Evolutionary conservation across 2,888 invertebrate genomes (phyloP).

Genomic region (Cacoxenus indagator): DNA sequence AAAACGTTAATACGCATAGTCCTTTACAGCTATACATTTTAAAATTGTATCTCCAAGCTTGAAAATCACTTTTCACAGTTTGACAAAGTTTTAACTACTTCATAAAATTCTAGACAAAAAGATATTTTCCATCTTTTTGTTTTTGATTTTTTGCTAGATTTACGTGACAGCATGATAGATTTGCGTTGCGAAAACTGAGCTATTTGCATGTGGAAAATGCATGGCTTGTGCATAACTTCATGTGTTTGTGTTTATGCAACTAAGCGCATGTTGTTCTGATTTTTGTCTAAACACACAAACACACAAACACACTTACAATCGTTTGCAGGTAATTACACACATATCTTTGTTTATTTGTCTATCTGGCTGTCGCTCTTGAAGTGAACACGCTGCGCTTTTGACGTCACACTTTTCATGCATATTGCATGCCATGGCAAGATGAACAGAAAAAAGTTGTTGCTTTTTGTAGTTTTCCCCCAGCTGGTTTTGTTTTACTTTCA

Average conservation of each 20-base stretch:
- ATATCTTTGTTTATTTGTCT: background rate
- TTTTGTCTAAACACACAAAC: constrained; percentile 34
- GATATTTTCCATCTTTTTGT: constrained; percentile 58
- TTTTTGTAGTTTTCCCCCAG: background rate
- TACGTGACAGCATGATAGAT: background rate
- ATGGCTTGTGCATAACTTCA: background rate
- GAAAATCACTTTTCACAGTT: constrained; percentile 2
- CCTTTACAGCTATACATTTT: too few relatives aligned
- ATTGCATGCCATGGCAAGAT: background rate
- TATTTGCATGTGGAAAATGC: background rate
- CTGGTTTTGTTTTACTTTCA: constrained; percentile 57
- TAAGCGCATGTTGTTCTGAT: constrained; percentile 34
- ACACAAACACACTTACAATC: background rate
- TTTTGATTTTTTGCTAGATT: constrained; percentile 2
- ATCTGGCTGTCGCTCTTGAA: background rate
- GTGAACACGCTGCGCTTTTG: constrained; percentile 9
- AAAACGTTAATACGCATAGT: background rate
- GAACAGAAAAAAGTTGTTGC: background rate
- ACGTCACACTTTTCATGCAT: background rate
- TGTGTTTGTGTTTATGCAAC: background rate
- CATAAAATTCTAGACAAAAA: background rate
- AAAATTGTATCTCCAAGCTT: background rate
- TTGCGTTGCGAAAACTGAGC: background rate
- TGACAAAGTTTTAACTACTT: background rate
- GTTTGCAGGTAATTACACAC: constrained; percentile 9